Base-by-base conservation (phyloP, 2,113 vertebrate species). In the Platysteira castanea region DNA sequence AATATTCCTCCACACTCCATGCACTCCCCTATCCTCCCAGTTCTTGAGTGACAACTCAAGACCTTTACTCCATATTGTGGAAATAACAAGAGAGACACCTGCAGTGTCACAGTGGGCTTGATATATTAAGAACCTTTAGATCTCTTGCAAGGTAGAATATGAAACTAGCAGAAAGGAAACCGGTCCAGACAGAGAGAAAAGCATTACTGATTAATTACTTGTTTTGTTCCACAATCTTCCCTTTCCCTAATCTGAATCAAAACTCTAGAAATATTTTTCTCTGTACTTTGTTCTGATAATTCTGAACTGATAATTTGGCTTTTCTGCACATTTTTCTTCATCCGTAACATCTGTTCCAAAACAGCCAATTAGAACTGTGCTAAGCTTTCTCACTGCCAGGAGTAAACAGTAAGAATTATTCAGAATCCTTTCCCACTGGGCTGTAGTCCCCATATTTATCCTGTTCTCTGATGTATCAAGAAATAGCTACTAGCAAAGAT, bases 251-350 rank as follows among this genome's bases (percentile, higher is more conserved):
- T 95, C 87, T 87, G 84, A 91, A 95, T 94, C 93, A 95, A 94
- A 96, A 91, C 70, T 84, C 84, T 76, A 92, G 82, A 56, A 95
- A 39, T 28, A 30, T 31, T 87, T 96, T 95, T 92, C 82, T 91
- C 89, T 95, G 70, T 89, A 50, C 68, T 92, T 95, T 90, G 73
- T 96, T 95, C 84, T 56, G 50, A 16, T 47, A 82, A 94, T 97
- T 96, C 52, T 47, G 52, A 90, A 93, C 84, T 56, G 50, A 16
- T 47, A 82, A 94, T 97, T 96, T 41, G 75, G 91, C 59, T 27
- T 3, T 95, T 83, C 70, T 95, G 65, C 67, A 83, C 59, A 0
- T 86, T 97, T 96, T 97, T 92, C 90, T 96, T 95, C 73, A 94
- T 95, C 87, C 90, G 18, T 65, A 89, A 85, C 71, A 92, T 89